Evolutionary conservation across 2,888 invertebrate species (phyloP), one percentile per base, ranked within the genome.

Genomic region (Heliconius charithonia): DNA sequence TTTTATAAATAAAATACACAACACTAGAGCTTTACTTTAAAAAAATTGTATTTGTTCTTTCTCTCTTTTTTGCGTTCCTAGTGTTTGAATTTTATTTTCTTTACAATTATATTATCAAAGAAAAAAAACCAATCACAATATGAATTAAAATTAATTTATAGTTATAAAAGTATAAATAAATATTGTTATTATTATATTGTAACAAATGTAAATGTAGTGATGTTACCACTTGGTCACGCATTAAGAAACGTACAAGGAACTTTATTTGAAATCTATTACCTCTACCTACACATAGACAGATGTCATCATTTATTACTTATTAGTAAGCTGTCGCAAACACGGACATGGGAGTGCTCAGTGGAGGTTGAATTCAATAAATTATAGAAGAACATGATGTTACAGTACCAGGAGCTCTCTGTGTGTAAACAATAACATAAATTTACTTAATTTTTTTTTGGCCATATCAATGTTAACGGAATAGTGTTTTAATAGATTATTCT

Each of bases 281-380:
- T 51, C 25, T 41, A 59, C 25, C 62, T 25, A 41, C 63, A 72
- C 66, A 80, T 71, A 59, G 66, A 67, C 66, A 75, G 75, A 75
- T 77, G 67, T 72, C 77, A 78, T 76, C 80, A 63, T 80, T 78
- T 76, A 80, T 78, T 76, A 41, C 78, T 76, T 76, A 80, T 78
- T 76, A 69, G 29, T 67, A 27, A 72, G 72, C 29, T 65, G 80
- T 80, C 76, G 32, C 76, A 59, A 74, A 78, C 74, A 80, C 76
- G 78, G 69, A 73, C 76, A 74, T 69, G 56, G 37, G 76, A 76
- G 73, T 78, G 63, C 25, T 56, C 37, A 66, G 29, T 63, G 51
- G 59, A 63, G 73, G 73, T 74, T 72, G 75, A 78, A 76, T 75
- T 75, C 76, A 65, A 76, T 71, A 77, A 72, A 79, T 51, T 59